Evolutionary conservation across 2,797 vertebrate species (phyloP).

Genomic region (Periophthalmus magnuspinnatus): DNA sequence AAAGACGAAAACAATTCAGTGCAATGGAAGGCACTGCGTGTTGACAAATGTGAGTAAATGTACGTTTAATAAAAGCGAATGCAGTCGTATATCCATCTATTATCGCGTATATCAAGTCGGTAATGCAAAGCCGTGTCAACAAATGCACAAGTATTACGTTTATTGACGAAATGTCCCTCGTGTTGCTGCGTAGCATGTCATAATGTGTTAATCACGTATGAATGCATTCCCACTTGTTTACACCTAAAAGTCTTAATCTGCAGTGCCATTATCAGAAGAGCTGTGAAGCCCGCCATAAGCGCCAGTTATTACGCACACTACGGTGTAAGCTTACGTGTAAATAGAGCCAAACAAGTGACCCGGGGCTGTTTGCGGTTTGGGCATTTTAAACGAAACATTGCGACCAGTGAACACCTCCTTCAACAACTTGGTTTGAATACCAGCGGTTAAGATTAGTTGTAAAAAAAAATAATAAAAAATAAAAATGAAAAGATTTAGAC

Average conservation of each 20-base stretch:
- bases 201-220: slow-evolving; percentile 35
- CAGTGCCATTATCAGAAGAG: slow-evolving; percentile 53
- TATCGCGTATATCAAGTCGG: not conserved
- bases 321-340: slow-evolving; percentile 49
- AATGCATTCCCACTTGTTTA: slow-evolving; percentile 43
- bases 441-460: not conserved
- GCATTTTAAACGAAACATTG: slow-evolving; percentile 35
- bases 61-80: not conserved
- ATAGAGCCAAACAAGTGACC: slow-evolving; percentile 21
- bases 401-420: not conserved
- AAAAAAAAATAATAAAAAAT: no score
- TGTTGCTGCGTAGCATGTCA: not conserved
- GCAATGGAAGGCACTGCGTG: not conserved
- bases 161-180: not conserved
- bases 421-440: not conserved
- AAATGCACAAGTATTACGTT: slow-evolving; percentile 3
- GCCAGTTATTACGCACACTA: not conserved
- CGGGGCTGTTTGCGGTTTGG: slow-evolving; percentile 36
- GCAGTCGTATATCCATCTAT: slow-evolving; percentile 4
- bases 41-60: not conserved
- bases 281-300: slow-evolving; percentile 20
- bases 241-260: slow-evolving; percentile 32
- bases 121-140: not conserved
- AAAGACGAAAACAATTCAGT: not conserved
- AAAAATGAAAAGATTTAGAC: slow-evolving; percentile 1